These are phyloP conservation scores for Xiphydria camelus DNA, from an alignment of 2,888 invertebrate genomes.

Conservation along the genomic window DNA sequence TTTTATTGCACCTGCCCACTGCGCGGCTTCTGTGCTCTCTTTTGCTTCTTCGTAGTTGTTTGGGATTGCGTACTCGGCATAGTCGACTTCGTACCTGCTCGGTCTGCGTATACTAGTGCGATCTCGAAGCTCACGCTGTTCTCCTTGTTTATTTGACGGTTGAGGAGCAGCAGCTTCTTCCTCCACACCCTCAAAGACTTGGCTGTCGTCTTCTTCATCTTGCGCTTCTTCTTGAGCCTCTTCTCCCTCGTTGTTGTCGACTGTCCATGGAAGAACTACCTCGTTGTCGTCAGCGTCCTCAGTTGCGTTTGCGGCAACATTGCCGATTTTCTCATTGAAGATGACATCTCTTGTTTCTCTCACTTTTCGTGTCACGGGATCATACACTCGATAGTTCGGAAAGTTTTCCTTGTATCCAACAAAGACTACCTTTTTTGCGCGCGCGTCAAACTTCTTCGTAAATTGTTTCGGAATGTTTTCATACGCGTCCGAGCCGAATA, in stretches of 20 bases:
- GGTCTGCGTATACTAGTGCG: conserved; percentile 4
- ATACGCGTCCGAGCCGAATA: conserved; percentile 27
- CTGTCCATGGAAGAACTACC: background rate
- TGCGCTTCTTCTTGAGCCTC: too few relatives aligned
- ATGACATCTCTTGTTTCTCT: conserved; percentile 24
- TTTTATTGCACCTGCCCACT: conserved; percentile 11
- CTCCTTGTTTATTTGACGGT: background rate
- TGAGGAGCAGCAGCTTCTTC: background rate
- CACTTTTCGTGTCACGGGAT: conserved; percentile 22
- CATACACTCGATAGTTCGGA: conserved; percentile 32
- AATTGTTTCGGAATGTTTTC: conserved; percentile 23
- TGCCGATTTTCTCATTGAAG: conserved; percentile 9
- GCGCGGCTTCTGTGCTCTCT: conserved; percentile 4
- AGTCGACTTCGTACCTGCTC: background rate
- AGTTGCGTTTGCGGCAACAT: background rate
- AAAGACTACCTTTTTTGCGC: conserved; percentile 17
- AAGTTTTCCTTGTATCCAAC: conserved; percentile 24
- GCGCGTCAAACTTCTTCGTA: conserved; percentile 26
- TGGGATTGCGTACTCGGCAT: background rate
- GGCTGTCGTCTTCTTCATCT: too few relatives aligned
- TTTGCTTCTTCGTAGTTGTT: conserved; percentile 6
- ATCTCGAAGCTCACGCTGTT: background rate
- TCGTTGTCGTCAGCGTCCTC: conserved; percentile 2
- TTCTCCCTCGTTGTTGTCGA: too few relatives aligned
- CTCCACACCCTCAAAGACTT: background rate